Percentiles rank a stretch among this genome's conserved stretches.
Evolutionary conservation across 1,140 invertebrate species (phyloP).

Genomic region (Magallana ariakensis): DNA sequence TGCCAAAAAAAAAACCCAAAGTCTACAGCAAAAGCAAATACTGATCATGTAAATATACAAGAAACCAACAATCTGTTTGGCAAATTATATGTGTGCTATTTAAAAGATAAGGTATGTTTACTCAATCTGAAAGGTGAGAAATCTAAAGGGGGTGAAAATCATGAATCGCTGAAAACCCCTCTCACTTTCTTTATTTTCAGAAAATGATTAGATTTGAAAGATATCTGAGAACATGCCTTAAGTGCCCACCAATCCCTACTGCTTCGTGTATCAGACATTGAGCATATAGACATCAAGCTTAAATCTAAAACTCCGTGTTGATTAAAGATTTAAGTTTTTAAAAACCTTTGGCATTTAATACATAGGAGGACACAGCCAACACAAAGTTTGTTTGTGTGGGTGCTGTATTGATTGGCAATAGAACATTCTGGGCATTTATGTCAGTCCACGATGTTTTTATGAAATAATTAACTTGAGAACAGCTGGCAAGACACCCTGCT

Average conservation of each 20-base stretch:
- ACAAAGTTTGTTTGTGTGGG: not conserved
- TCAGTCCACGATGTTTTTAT: too few relatives aligned
- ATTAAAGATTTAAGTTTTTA: constrained; percentile 4
- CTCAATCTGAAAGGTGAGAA: constrained; percentile 18
- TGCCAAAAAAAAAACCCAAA: not conserved
- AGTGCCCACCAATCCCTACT: too few relatives aligned
- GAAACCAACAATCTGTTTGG: not conserved
- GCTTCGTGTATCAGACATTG: not conserved
- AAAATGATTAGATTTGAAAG: too few relatives aligned
- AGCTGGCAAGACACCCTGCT: too few relatives aligned
- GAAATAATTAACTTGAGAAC: too few relatives aligned
- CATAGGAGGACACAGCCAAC: not conserved
- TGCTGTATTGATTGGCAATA: not conserved
- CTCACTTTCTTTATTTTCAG: too few relatives aligned
- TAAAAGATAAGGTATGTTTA: constrained; percentile 4
- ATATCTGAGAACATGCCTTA: too few relatives aligned
- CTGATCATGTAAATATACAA: not conserved
- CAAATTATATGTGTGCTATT: not conserved
- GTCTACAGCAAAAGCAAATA: not conserved
- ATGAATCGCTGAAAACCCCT: too few relatives aligned
- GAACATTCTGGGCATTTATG: too few relatives aligned
- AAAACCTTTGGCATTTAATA: constrained; percentile 10
- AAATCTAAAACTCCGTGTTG: constrained; percentile 13
- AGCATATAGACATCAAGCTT: not conserved
- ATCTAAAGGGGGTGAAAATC: not conserved